These are phyloP conservation scores for Furcifer pardalis DNA, from an alignment of 2,797 vertebrate species.

Conservation along the genomic window DNA sequence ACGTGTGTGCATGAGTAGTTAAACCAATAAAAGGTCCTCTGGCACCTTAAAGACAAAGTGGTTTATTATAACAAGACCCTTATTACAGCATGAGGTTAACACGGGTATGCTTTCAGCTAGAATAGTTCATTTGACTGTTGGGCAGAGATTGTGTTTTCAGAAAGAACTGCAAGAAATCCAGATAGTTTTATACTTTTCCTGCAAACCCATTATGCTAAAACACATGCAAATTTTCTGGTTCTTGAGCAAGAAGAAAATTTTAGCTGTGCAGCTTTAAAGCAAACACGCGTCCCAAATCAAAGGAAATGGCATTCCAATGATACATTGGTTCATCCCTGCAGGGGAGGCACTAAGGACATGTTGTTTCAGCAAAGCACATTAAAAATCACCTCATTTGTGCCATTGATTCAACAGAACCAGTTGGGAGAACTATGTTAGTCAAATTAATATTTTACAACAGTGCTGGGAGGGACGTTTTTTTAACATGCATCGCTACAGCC, in stretches of 20 bases:
- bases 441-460: conserved; percentile 62
- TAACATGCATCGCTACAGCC: conserved; percentile 38
- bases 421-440: conserved; percentile 43
- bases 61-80: no score
- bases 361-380: conserved; percentile 38
- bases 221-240: background rate
- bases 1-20: background rate
- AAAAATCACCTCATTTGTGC: conserved; percentile 32
- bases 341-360: conserved; percentile 4
- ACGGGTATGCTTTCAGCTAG: background rate
- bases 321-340: background rate
- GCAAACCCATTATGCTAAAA: background rate
- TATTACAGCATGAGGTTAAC: no score
- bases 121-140: background rate
- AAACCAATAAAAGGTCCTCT: no score
- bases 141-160: background rate
- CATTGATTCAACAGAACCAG: conserved; percentile 54
- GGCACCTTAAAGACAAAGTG: no score
- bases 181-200: background rate
- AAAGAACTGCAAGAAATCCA: background rate
- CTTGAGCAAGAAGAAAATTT: background rate
- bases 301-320: conserved; percentile 22
- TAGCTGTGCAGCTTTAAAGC: background rate
- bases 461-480: conserved; percentile 53
- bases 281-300: conserved; percentile 27